Evolutionary conservation across 2,797 vertebrate species (phyloP).

Genomic region (Darevskia mixta): DNA sequence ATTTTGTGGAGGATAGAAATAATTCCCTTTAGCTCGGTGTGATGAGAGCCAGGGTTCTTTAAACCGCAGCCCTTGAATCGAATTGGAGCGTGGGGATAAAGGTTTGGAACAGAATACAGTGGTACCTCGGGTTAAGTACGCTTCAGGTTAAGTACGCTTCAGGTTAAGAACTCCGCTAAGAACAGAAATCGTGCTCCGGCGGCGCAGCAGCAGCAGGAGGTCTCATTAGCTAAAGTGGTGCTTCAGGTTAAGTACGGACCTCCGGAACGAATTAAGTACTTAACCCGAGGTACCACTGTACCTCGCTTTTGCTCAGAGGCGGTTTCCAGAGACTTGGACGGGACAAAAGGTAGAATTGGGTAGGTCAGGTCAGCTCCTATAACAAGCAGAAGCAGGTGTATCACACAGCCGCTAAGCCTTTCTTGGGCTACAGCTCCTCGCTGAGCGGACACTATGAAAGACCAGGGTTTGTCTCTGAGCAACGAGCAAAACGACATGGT

Average conservation of each 20-base stretch:
- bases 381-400: neutral
- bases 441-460: neutral
- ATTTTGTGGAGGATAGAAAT: neutral
- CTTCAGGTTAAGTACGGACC: too few relatives aligned
- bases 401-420: neutral
- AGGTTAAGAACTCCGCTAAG: too few relatives aligned
- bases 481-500: neutral
- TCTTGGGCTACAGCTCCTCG: neutral
- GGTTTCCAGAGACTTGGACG: too few relatives aligned
- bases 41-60: neutral
- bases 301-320: neutral
- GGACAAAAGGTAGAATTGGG: neutral
- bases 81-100: neutral
- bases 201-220: too few relatives aligned
- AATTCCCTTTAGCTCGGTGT: neutral
- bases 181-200: too few relatives aligned
- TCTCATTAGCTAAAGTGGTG: too few relatives aligned
- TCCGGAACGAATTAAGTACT: too few relatives aligned
- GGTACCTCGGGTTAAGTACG: too few relatives aligned
- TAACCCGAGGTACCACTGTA: too few relatives aligned
- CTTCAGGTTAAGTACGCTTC: too few relatives aligned
- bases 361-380: neutral
- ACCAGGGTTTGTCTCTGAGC: neutral
- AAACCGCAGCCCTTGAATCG: neutral
- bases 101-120: neutral